phyloP scores from a whole-genome alignment of 2,888 invertebrate genomes.

The Chalcosyrphus nemorum region DNA sequence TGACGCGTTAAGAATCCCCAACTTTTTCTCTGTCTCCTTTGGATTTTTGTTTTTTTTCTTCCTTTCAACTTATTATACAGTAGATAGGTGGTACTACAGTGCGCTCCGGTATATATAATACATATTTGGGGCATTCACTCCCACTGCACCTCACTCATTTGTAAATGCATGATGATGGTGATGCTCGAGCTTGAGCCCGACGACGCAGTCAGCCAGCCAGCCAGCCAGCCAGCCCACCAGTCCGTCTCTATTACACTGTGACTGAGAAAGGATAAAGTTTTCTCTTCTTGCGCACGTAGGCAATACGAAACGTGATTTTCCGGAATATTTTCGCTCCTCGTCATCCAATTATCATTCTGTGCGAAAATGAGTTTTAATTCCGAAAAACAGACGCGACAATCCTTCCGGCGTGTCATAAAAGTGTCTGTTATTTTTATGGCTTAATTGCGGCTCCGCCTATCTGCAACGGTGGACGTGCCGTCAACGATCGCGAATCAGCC shows the following conservation, averaged over 20 bases:
- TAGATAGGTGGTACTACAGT: neutral
- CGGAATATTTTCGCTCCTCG: constrained; percentile 72
- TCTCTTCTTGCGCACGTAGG: constrained; percentile 70
- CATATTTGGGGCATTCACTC: constrained; percentile 31
- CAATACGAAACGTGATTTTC: constrained; percentile 74
- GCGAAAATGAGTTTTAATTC: constrained; percentile 74
- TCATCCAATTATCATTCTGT: constrained; percentile 73
- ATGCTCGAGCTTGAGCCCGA: neutral
- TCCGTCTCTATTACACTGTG: constrained; percentile 62
- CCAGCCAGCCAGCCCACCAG: constrained; percentile 41
- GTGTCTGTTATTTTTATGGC: constrained; percentile 71
- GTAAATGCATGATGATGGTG: constrained; percentile 63
- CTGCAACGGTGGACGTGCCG: constrained; percentile 40
- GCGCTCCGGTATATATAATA: neutral
- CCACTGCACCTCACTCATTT: constrained; percentile 61
- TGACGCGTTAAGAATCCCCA: constrained; percentile 68
- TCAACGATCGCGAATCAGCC: constrained; percentile 54
- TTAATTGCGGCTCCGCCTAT: constrained; percentile 66
- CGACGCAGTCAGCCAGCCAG: constrained; percentile 32
- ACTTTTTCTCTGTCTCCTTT: constrained; percentile 29
- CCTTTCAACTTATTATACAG: constrained; percentile 19
- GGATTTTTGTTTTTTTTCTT: constrained; percentile 29
- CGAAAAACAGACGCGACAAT: constrained; percentile 72
- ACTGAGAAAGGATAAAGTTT: constrained; percentile 68
- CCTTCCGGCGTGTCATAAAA: constrained; percentile 73